Evolutionary conservation across 64 coral and sea anemone species (phyloP).

Genomic region (Montipora foliosa): DNA sequence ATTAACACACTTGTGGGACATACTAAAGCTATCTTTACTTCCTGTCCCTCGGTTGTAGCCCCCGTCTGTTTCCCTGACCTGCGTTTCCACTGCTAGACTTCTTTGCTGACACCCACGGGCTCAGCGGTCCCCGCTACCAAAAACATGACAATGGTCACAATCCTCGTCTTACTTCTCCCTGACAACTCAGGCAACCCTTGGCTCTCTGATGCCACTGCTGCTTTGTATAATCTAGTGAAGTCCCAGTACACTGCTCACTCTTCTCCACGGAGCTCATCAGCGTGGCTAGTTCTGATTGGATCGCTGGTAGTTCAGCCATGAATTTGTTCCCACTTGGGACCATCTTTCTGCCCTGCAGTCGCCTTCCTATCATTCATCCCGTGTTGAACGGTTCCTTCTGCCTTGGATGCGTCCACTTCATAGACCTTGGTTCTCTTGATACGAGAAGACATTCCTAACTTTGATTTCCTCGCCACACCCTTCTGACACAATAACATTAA

Average conservation of each 20-base stretch:
- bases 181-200: slow-evolving; percentile 15
- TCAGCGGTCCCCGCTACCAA: too few relatives aligned
- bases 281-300: neutral
- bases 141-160: too few relatives aligned
- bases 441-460: neutral
- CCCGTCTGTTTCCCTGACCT: neutral
- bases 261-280: slow-evolving; percentile 49
- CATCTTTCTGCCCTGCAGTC: neutral
- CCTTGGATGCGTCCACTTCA: neutral
- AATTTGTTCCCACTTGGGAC: slow-evolving; percentile 34
- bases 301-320: slow-evolving; percentile 47
- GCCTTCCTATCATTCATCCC: neutral
- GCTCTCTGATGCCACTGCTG: neutral
- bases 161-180: neutral
- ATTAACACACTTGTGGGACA: slow-evolving; percentile 41
- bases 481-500: slow-evolving; percentile 21
- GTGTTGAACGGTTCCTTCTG: neutral
- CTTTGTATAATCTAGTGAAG: neutral
- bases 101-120: slow-evolving; percentile 36
- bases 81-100: neutral
- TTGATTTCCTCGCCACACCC: neutral
- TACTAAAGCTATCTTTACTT: neutral
- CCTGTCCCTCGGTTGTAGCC: slow-evolving; percentile 71
- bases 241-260: neutral
- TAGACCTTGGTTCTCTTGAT: neutral